These are phyloP conservation scores for Fulmarus glacialis DNA, from an alignment of 2,113 vertebrate species.

Conservation along the genomic window DNA sequence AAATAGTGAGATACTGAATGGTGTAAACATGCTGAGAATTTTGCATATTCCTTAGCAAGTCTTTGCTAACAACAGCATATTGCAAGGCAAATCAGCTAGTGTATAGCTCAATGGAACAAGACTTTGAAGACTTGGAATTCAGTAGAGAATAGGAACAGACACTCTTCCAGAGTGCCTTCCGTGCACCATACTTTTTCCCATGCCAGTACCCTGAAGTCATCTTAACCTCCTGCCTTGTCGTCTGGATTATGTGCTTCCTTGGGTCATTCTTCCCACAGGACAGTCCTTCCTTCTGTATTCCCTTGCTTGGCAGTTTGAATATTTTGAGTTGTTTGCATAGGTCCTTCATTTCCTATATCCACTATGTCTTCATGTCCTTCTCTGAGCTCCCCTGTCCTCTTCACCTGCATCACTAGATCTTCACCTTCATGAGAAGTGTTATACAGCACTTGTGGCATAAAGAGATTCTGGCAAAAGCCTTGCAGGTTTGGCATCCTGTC, in stretches of 20 bases:
- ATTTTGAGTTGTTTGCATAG: background rate
- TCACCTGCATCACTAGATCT: background rate
- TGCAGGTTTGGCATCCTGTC: background rate
- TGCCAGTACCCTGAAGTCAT: background rate
- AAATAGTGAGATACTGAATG: background rate
- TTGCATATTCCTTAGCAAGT: background rate
- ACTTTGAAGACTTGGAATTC: background rate
- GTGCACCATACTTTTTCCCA: background rate
- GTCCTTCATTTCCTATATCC: background rate
- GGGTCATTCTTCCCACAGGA: background rate
- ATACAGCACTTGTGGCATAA: background rate
- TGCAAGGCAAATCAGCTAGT: background rate
- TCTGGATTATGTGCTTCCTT: background rate
- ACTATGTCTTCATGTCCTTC: background rate
- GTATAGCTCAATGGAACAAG: background rate
- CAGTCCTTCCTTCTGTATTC: background rate
- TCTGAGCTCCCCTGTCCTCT: background rate
- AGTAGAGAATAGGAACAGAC: background rate
- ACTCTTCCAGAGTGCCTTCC: background rate
- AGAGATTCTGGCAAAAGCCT: background rate
- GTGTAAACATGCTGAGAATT: background rate
- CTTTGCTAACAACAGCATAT: background rate
- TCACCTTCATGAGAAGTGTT: background rate
- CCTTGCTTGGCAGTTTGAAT: background rate
- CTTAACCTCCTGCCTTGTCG: background rate